Percentiles rank a stretch among this genome's conserved stretches.
phyloP scores from a whole-genome alignment of 2,888 invertebrate species.

The Thymelicus sylvestris region DNA sequence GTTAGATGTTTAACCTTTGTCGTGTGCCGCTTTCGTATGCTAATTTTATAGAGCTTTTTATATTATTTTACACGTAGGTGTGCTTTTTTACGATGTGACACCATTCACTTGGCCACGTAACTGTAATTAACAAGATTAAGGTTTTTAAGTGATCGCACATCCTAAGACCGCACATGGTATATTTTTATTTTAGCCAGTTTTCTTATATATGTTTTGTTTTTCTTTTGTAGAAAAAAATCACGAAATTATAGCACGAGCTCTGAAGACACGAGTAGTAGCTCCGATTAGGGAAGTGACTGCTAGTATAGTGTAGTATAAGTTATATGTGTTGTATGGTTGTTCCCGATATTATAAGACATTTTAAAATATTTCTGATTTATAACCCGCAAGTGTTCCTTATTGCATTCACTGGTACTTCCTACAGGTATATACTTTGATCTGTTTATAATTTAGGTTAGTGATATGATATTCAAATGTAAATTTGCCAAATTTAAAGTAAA shows the following conservation, averaged over 20 bases:
- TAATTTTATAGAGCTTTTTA: slow-evolving; percentile 50
- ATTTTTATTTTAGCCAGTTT: slow-evolving; percentile 49
- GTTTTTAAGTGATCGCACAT: not conserved
- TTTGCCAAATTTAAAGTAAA: not conserved
- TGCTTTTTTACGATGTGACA: slow-evolving; percentile 15
- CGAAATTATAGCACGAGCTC: slow-evolving; percentile 80
- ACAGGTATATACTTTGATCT: not conserved
- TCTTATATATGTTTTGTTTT: slow-evolving; percentile 52
- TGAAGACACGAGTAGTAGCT: slow-evolving; percentile 78
- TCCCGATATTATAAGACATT: slow-evolving; percentile 38
- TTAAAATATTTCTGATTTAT: slow-evolving; percentile 39
- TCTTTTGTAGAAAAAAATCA: slow-evolving; percentile 82
- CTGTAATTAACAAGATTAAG: not conserved
- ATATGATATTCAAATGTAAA: slow-evolving; percentile 1
- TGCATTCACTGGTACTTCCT: slow-evolving; percentile 27
- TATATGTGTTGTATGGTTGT: slow-evolving; percentile 55
- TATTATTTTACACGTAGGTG: slow-evolving; percentile 47
- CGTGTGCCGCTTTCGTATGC: slow-evolving; percentile 69
- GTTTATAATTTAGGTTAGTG: not conserved
- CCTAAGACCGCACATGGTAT: not conserved
- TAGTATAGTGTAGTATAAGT: slow-evolving; percentile 62
- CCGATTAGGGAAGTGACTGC: slow-evolving; percentile 73
- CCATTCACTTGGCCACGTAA: not conserved
- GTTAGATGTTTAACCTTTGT: slow-evolving; percentile 54
- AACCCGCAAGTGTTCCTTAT: slow-evolving; percentile 25